phyloP scores from a whole-genome alignment of 1,140 invertebrate species.

The Aethina tumida region DNA sequence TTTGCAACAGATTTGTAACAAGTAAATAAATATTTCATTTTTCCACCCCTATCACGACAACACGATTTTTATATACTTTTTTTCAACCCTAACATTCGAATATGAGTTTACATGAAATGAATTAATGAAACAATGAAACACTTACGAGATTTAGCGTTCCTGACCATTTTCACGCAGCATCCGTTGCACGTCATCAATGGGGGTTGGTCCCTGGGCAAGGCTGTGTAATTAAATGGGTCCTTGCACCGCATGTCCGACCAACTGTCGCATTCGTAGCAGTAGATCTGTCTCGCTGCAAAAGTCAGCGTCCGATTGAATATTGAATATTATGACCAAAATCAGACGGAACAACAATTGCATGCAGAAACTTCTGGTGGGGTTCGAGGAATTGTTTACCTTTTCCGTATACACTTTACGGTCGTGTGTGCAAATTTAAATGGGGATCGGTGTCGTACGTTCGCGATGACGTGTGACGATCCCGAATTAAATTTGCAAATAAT shows the following conservation, averaged over 20 bases:
- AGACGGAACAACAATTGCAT: constrained; percentile 2
- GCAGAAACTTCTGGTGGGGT: neutral
- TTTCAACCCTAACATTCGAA: too few species aligned
- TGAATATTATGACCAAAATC: too few species aligned
- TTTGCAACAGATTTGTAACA: too few species aligned
- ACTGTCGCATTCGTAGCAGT: constrained; percentile 89
- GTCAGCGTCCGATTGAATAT: neutral
- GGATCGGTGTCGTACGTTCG: neutral
- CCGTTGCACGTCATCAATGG: constrained; percentile 79
- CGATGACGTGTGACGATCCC: neutral
- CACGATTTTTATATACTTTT: too few species aligned
- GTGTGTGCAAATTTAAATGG: neutral
- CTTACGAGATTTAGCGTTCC: constrained; percentile 80
- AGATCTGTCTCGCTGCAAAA: constrained; percentile 65
- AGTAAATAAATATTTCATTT: too few species aligned
- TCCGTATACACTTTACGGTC: too few species aligned
- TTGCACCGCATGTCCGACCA: constrained; percentile 80
- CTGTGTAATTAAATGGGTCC: constrained; percentile 89
- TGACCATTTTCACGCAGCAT: constrained; percentile 91
- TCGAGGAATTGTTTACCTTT: too few species aligned
- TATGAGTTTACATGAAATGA: too few species aligned
- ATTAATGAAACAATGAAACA: constrained; percentile 29
- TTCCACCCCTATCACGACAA: too few species aligned
- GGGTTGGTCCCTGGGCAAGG: constrained; percentile 71
- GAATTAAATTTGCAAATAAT: too few species aligned